Conservation (phyloP, 2,888 invertebrate genomes). For the Agonopterix arenella region DNA sequence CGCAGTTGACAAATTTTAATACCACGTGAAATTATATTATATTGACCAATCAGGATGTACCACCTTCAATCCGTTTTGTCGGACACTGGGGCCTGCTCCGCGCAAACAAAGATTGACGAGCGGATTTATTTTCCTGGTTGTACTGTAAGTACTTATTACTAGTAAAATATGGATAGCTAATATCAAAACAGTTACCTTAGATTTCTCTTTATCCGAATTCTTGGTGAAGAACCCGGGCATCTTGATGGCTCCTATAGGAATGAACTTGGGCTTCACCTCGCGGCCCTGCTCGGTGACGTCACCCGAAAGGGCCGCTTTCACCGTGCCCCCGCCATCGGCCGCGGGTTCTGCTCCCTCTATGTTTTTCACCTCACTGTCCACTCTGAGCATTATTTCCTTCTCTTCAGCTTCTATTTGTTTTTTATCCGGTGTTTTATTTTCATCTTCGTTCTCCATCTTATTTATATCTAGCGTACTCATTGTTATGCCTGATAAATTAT, state of each 20-base stretch:
- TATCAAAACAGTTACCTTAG: slow-evolving; percentile 72
- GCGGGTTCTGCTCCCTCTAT: slow-evolving; percentile 66
- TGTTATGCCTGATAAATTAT: slow-evolving; percentile 13
- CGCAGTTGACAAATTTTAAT: too few species aligned
- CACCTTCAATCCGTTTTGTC: too few species aligned
- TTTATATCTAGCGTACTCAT: slow-evolving; percentile 59
- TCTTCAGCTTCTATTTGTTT: slow-evolving; percentile 81
- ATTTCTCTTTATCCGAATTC: slow-evolving; percentile 84
- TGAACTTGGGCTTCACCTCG: slow-evolving; percentile 87
- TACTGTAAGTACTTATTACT: not conserved
- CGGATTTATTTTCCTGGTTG: too few species aligned
- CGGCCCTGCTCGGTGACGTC: slow-evolving; percentile 80
- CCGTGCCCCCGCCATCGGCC: slow-evolving; percentile 63
- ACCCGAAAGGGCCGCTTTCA: slow-evolving; percentile 71
- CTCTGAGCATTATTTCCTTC: slow-evolving; percentile 77
- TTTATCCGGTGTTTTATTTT: slow-evolving; percentile 76
- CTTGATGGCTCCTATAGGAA: slow-evolving; percentile 92
- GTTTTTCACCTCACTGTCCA: slow-evolving; percentile 61
- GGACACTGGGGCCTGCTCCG: too few species aligned
- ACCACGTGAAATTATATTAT: too few species aligned
- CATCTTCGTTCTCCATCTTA: slow-evolving; percentile 55
- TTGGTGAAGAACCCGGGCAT: slow-evolving; percentile 91
- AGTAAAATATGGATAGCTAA: not conserved
- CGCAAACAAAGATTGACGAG: too few species aligned
- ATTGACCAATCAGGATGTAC: too few species aligned